Base-by-base conservation (phyloP, 2,797 vertebrate species). In the Pseudomugil gertrudae region DNA sequence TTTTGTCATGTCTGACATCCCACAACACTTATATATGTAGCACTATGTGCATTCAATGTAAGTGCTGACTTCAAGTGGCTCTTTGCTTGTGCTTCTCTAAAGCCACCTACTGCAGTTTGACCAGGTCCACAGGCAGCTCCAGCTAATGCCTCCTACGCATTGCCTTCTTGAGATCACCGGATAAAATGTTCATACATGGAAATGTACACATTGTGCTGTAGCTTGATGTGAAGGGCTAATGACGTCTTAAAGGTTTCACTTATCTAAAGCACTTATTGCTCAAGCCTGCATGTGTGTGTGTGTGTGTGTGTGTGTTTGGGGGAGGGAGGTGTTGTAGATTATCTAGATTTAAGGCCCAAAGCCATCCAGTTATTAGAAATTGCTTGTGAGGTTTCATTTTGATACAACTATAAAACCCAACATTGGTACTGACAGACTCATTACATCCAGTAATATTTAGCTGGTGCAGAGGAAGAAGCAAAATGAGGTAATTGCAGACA, bases 221-320 rank as follows among this genome's bases (percentile, higher is more conserved):
- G 79, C 75, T 82, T 71, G 67, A 88, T 83, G 75, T 86, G 78
- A 80, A 75, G 67, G 89, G 69, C 81, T 88, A 84, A 88, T 84
- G 81, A 90, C 84, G 78, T 89, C 85, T 88, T 83, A 70, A 75
- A 88, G 86, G 85, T 88, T 86, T 89, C 77, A 76, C 76, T 84
- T 75, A 75, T 80, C 76, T 80, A 65, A 72, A 85, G 77, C 75
- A 80, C 66, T 84, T 75, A 73, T 59, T 65, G 71, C 57, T 79
- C 63, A 29, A 64, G 66, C 23, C 63, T 56, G 64, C 62, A 66
- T 26, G 57, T 65, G 26, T 63, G 5, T 64, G 57, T 70, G 78
- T 50, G 70, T 17, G 4, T 4, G 38, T 15, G 38, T 15, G 38
- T 15, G 43, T 45, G n/a, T n/a, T n/a, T n/a, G n/a, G n/a, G 19